Conservation (phyloP, 2,113 vertebrate species). For the Mormyrus iriodes region DNA sequence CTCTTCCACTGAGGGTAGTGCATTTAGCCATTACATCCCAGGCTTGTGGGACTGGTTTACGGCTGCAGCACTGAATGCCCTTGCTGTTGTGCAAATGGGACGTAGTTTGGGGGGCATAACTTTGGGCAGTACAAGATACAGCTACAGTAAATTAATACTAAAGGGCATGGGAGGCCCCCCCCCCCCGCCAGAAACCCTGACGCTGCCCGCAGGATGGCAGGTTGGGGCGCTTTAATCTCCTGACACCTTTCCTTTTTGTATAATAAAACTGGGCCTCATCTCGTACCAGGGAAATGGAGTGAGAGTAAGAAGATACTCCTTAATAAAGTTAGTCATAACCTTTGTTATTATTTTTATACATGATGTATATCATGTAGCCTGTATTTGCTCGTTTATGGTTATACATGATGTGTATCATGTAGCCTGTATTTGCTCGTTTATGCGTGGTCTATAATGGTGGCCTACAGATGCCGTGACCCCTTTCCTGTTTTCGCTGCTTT, state of each 20-base stretch:
- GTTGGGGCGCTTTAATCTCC: slow-evolving; percentile 49
- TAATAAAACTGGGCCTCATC: background rate
- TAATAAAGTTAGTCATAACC: background rate
- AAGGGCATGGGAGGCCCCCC: slow-evolving; percentile 37
- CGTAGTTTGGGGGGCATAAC: slow-evolving; percentile 48
- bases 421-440: background rate
- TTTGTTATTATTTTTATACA: background rate
- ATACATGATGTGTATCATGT: background rate
- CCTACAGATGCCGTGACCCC: background rate
- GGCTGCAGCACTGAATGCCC: slow-evolving; percentile 30
- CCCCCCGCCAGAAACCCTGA: background rate
- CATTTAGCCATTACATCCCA: too few relatives aligned
- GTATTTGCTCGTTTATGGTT: background rate
- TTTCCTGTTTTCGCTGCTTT: background rate
- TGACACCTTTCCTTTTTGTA: slow-evolving; percentile 43
- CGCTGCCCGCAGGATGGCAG: slow-evolving; percentile 23
- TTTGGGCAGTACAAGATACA: slow-evolving; percentile 45
- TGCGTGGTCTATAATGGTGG: background rate
- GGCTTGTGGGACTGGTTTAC: slow-evolving; percentile 22
- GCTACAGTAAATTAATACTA: slow-evolving; percentile 47
- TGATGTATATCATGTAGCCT: background rate
- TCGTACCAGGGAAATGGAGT: background rate
- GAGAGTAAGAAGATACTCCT: background rate
- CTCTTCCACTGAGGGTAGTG: slow-evolving; percentile 37
- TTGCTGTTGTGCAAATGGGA: slow-evolving; percentile 30